Percentiles rank a stretch among this genome's conserved stretches.
These are phyloP conservation scores for Odontothrips loti DNA, from an alignment of 2,888 invertebrate species.

Conservation along the genomic window DNA sequence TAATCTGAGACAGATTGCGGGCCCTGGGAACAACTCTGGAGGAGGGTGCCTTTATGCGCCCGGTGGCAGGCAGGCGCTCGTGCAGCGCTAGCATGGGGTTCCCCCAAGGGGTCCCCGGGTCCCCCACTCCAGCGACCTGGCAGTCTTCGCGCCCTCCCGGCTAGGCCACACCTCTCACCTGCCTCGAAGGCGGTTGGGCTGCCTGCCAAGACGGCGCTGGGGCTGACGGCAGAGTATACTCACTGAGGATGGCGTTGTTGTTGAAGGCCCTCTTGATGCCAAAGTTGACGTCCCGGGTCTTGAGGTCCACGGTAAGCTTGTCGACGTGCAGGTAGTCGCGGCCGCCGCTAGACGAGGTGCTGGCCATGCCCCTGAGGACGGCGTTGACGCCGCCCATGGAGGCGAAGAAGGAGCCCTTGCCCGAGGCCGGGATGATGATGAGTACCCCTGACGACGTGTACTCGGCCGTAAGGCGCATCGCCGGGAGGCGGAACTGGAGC, in stretches of 20 bases:
- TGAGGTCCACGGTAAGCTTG: slow-evolving; percentile 56
- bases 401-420: slow-evolving; percentile 65
- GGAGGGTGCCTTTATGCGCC: no score
- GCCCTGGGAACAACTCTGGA: no score
- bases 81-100: no score
- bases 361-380: slow-evolving; percentile 48
- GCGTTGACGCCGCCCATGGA: slow-evolving; percentile 53
- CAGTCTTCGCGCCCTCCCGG: no score
- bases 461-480: slow-evolving; percentile 59
- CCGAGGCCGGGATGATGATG: slow-evolving; percentile 65
- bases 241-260: slow-evolving; percentile 65
- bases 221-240: slow-evolving; percentile 44
- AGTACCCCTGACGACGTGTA: slow-evolving; percentile 66
- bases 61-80: no score
- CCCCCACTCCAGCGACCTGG: no score
- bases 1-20: no score
- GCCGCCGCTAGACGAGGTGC: slow-evolving; percentile 40
- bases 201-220: no score
- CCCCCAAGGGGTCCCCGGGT: no score
- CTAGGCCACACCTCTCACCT: no score
- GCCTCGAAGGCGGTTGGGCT: no score
- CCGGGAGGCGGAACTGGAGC: slow-evolving; percentile 60
- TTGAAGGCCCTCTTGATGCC: slow-evolving; percentile 62
- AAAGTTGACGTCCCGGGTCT: slow-evolving; percentile 60
- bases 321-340: slow-evolving; percentile 60